Evolutionary conservation across 1,140 invertebrate genomes (phyloP).

Genomic region (Zaprionus africanus): DNA sequence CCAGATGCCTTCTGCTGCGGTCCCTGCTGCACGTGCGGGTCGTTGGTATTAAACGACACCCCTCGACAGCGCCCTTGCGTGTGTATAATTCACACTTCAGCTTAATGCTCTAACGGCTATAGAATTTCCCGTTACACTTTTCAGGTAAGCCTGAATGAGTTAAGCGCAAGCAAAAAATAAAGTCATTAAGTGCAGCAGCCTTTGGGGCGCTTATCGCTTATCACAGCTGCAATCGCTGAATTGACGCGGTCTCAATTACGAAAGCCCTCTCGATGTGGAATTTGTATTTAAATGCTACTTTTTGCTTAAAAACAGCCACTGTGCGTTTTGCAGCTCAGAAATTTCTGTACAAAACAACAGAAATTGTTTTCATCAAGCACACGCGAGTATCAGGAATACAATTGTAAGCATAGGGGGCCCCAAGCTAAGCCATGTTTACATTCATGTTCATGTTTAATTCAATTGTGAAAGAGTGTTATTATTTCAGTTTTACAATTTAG

Average conservation of each 20-base stretch:
- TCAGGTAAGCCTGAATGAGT: background rate
- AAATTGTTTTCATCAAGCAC: background rate
- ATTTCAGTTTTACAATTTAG: too few species aligned
- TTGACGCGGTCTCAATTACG: slow-evolving; percentile 44
- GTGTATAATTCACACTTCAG: slow-evolving; percentile 79
- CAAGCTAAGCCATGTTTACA: background rate
- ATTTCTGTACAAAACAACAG: background rate
- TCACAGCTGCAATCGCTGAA: slow-evolving; percentile 36
- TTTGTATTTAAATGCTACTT: background rate
- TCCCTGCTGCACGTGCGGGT: slow-evolving; percentile 36
- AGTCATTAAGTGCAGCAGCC: slow-evolving; percentile 62
- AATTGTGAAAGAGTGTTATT: too few species aligned
- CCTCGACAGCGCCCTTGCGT: slow-evolving; percentile 57
- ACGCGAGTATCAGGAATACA: background rate
- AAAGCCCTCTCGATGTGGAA: background rate
- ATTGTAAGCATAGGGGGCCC: background rate
- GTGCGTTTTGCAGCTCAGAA: background rate
- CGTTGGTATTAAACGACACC: slow-evolving; percentile 49
- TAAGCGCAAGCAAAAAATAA: slow-evolving; percentile 42
- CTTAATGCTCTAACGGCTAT: slow-evolving; percentile 48
- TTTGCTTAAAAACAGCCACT: background rate
- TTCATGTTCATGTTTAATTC: too few species aligned
- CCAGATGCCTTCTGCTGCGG: slow-evolving; percentile 6
- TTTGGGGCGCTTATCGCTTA: slow-evolving; percentile 44
- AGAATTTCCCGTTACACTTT: background rate